Evolutionary conservation across 2,888 invertebrate species (phyloP), one percentile per base, ranked within the genome.

Genomic region (Spodoptera littoralis): DNA sequence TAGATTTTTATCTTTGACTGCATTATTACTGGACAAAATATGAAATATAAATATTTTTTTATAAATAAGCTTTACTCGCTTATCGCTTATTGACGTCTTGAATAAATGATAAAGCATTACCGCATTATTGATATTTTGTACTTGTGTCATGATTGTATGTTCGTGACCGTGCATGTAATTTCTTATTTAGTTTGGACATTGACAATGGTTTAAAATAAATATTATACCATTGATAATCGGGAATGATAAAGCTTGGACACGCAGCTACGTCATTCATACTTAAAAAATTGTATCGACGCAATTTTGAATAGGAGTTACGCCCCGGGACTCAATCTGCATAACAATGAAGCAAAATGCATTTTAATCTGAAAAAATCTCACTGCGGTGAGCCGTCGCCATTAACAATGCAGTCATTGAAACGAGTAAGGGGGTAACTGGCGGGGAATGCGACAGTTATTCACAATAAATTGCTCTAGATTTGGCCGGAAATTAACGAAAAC

Each of bases 401-500:
- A 80, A 87, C 85, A 86, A 86, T 87, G 83, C 79, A 74, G 64
- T 80, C 77, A 82, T 86, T 86, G 82, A 81, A 81, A 81, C 75
- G 69, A 75, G 72, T 78, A 73, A 82, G 79, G 83, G 83, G 83
- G 82, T 78, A 76, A 81, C 72, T 77, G 72, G 72, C 70, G 77
- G 80, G 81, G 77, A 82, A 80, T 80, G 77, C 79, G 80, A 78
- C 81, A 80, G 80, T 84, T 83, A 85, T 83, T 81, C 78, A 83
- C 78, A 78, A 77, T 85, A 87, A 89, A 89, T 87, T 87, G 87
- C 68, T 84, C 83, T 86, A 84, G 82, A 88, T 86, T 83, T 81
- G 82, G 75, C 88, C 89, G 90, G 89, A 90, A 85, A 89, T 86
- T 86, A 86, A 87, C 85, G 81, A 87, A 90, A 90, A 89, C 63